Conservation (phyloP, 2,888 invertebrate genomes). For the Plagiodera versicolora region DNA sequence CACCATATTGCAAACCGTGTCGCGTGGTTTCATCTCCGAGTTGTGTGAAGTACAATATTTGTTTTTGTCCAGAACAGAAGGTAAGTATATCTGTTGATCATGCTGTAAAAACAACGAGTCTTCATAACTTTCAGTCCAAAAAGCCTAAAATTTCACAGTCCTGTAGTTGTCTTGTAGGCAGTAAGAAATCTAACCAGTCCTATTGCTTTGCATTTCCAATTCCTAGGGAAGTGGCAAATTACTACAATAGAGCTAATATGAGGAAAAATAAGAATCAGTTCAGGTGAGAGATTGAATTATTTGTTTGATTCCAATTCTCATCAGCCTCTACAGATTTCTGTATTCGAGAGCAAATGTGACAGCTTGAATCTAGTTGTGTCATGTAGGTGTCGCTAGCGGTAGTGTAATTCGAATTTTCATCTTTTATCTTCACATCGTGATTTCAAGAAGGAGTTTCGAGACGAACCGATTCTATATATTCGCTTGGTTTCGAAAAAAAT, state of each 20-base stretch:
- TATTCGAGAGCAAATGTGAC: not conserved
- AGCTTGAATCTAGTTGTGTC: too few species aligned
- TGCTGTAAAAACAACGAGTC: too few species aligned
- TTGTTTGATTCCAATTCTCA: too few species aligned
- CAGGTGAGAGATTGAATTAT: slow-evolving; percentile 25
- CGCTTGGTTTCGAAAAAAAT: too few species aligned
- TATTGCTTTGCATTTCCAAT: slow-evolving; percentile 37
- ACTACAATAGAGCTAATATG: slow-evolving; percentile 46
- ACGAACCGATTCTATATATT: too few species aligned
- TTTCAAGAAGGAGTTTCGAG: too few species aligned
- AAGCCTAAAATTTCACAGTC: slow-evolving; percentile 32
- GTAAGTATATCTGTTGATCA: too few species aligned
- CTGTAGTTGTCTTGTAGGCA: slow-evolving; percentile 38
- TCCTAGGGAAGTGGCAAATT: slow-evolving; percentile 49
- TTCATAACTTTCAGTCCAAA: slow-evolving; percentile 18
- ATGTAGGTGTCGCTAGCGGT: too few species aligned
- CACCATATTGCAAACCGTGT: slow-evolving; percentile 27
- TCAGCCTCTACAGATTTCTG: not conserved
- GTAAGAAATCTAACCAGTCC: slow-evolving; percentile 21
- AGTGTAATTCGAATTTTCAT: too few species aligned
- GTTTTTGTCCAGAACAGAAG: slow-evolving; percentile 23
- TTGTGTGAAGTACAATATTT: slow-evolving; percentile 28
- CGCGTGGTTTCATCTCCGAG: slow-evolving; percentile 36
- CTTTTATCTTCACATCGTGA: too few species aligned
- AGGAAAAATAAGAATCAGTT: slow-evolving; percentile 18